phyloP scores from a whole-genome alignment of 2,797 vertebrate species.

The Naso thynnoides region DNA sequence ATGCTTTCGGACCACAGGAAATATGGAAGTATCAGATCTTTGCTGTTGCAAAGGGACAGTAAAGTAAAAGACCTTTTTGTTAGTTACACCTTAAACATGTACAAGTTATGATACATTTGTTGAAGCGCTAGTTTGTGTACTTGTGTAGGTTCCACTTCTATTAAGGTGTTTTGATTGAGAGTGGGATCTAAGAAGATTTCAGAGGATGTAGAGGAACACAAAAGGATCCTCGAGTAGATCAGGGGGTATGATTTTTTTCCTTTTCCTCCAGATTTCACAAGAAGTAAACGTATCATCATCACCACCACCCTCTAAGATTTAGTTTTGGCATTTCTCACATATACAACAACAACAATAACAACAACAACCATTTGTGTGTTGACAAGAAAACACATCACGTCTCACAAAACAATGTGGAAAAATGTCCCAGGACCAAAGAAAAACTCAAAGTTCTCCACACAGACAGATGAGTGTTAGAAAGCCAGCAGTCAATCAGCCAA shows the following conservation, averaged over 20 bases:
- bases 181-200: not conserved
- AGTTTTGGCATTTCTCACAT: not conserved
- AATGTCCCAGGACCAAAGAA: slow-evolving; percentile 1
- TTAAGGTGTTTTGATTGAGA: not conserved
- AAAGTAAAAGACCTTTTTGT: not conserved
- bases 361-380: not conserved
- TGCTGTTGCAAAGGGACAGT: not conserved
- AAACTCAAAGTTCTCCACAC: slow-evolving; percentile 21
- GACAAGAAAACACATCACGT: not conserved
- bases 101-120: slow-evolving; percentile 1
- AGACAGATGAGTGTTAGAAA: slow-evolving; percentile 28
- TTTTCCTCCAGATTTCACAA: not conserved
- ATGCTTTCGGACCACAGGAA: slow-evolving; percentile 14
- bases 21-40: slow-evolving; percentile 4
- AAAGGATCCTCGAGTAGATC: not conserved
- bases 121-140: not conserved
- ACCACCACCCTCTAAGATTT: not conserved
- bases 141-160: no score
- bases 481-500: slow-evolving; percentile 31
- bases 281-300: not conserved
- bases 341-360: no score
- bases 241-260: no score
- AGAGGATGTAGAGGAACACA: not conserved
- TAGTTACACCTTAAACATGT: slow-evolving; percentile 1
- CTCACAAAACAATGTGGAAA: slow-evolving; percentile 21